phyloP scores from a whole-genome alignment of 2,797 vertebrate genomes.

The Sebastes diploproa region DNA sequence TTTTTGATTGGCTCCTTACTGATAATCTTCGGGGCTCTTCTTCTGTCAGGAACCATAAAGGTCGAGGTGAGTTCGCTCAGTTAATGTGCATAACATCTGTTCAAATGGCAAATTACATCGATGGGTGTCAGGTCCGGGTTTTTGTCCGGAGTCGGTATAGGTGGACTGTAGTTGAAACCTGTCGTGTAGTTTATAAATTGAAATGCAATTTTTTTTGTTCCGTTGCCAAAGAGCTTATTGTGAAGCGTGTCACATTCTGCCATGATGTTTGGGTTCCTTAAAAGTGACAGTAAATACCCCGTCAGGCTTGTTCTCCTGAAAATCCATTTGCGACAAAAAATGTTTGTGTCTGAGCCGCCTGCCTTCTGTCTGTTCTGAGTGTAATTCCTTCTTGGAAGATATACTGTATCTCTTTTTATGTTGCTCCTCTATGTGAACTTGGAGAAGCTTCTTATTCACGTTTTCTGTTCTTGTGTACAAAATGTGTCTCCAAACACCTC shows the following conservation, averaged over 20 bases:
- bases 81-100: neutral
- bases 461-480: neutral
- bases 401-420: neutral
- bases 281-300: slow-evolving; percentile 12
- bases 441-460: neutral
- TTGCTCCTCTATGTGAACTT: neutral
- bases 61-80: slow-evolving; percentile 84
- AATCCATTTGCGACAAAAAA: slow-evolving; percentile 30
- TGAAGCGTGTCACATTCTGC: slow-evolving; percentile 3
- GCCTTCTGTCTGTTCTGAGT: neutral
- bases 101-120: neutral
- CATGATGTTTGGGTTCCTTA: slow-evolving; percentile 14
- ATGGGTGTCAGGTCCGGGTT: neutral
- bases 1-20: slow-evolving; percentile 93
- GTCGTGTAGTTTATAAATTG: neutral
- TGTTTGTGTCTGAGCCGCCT: slow-evolving; percentile 9
- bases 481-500: neutral
- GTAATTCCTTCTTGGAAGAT: slow-evolving; percentile 8
- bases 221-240: slow-evolving; percentile 7
- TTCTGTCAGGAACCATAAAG: slow-evolving; percentile 89
- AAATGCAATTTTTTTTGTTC: neutral
- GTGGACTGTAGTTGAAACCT: neutral
- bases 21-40: slow-evolving; percentile 91
- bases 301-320: slow-evolving; percentile 24
- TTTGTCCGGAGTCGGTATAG: neutral